Evolutionary conservation across 2,113 vertebrate species (phyloP).

Genomic region (Albula goreensis): DNA sequence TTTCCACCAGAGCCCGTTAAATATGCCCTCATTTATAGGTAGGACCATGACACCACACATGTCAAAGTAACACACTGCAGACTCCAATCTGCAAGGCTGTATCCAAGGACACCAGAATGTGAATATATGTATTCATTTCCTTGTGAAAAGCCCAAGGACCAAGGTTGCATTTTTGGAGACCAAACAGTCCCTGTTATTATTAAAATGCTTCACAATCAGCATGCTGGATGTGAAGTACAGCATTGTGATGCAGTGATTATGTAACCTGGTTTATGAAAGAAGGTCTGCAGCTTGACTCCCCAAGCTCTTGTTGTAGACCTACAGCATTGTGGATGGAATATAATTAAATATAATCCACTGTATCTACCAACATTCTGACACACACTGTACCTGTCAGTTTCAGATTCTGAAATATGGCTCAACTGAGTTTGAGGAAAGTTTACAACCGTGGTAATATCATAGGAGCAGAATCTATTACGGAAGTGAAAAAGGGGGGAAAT

Average conservation of each 20-base stretch:
- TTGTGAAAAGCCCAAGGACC: background rate
- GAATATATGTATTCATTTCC: no score
- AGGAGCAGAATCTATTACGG: no score
- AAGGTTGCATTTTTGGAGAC: background rate
- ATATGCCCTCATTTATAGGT: background rate
- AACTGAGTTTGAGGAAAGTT: background rate
- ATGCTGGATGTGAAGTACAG: background rate
- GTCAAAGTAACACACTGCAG: background rate
- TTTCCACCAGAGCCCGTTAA: background rate
- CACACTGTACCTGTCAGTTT: background rate
- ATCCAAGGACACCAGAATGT: background rate
- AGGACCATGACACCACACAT: background rate
- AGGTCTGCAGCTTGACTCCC: background rate
- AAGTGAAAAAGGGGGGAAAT: background rate
- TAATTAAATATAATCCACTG: background rate
- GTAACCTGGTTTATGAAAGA: background rate
- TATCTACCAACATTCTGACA: background rate
- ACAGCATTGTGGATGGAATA: background rate
- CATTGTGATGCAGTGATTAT: background rate
- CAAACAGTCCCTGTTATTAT: background rate
- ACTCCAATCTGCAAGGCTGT: background rate
- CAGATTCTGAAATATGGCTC: background rate
- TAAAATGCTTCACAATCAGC: background rate
- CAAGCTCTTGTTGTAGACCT: background rate
- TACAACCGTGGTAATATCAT: no score